Evolutionary conservation across 2,113 vertebrate genomes (phyloP).

Genomic region (Dasyornis broadbenti): DNA sequence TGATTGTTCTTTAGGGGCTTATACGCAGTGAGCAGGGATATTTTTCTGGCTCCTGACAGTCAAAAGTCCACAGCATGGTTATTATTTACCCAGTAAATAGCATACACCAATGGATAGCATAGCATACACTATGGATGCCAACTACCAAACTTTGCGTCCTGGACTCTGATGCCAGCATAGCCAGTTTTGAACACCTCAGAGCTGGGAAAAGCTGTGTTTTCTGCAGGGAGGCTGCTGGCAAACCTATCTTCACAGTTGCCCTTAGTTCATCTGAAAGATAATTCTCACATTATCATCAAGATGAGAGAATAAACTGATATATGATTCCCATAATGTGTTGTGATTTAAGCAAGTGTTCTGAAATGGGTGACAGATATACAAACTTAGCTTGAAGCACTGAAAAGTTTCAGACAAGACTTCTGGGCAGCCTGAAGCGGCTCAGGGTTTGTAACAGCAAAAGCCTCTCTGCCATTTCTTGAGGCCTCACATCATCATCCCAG

Average conservation of each 20-base stretch:
- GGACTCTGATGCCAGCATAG: neutral
- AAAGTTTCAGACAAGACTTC: neutral
- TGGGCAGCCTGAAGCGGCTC: neutral
- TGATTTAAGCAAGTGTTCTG: neutral
- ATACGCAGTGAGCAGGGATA: neutral
- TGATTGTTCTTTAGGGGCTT: neutral
- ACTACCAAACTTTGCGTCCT: neutral
- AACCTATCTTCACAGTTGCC: neutral
- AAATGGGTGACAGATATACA: rapidly evolving
- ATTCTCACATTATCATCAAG: neutral
- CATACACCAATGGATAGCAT: neutral
- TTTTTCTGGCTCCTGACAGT: neutral
- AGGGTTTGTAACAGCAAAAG: neutral
- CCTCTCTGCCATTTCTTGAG: neutral
- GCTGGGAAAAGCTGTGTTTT: neutral
- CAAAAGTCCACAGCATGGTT: neutral
- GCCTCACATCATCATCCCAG: rapidly evolving
- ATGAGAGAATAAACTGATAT: neutral
- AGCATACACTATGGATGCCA: neutral
- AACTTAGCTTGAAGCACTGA: neutral
- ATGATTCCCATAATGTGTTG: neutral
- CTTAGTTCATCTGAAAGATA: neutral
- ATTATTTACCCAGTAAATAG: neutral
- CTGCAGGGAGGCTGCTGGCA: neutral
- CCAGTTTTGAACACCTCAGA: neutral